Base-by-base conservation (phyloP, 2,888 invertebrate species). In the Ochropleura plecta region DNA sequence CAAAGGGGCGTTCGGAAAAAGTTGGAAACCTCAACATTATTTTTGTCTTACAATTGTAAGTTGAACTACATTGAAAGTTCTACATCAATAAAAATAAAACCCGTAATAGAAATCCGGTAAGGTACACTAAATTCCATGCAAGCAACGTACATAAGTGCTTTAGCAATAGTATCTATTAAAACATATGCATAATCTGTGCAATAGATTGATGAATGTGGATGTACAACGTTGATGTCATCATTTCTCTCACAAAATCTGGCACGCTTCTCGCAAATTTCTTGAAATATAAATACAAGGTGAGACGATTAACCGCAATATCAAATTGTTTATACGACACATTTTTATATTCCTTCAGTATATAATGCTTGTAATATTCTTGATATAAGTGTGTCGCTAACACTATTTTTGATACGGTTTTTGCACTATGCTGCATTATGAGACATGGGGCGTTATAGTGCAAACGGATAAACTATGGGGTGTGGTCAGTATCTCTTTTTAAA, bases 221-320 rank as follows among this genome's bases (percentile, higher is more conserved):
- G 46, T 20, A 49, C 2, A 72, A 14, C 20, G 53, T 42, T 30
- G 20, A 18, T 6, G 14, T 72, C 8, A 70, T 51, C 14, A n/a
- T 55, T 14, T 62, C 20, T 44, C 30, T 30, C 12, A 14, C 4
- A 12, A 55, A 73, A 53, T 51, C 48, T 62, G 14, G 5, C 62
- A 40, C 57, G 30, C 40, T 60, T 55, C 30, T 16, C 42, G 6
- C 42, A 55, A n/a, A 46, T 57, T n/a, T 42, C 55, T 57, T 63
- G 10, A 48, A 30, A 64, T 48, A 75, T 77, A 67, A 63, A 64
- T 74, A 48, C 67, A 64, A 73, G 57, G 81, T 64, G 48, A 16
- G 30, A 53, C 20, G 44, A 76, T 63, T 64, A 46, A 51, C 57
- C 64, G 60, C 64, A 69, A 72, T 44, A 62, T 53, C 48, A 16